These are phyloP conservation scores for Hypsopygia costalis DNA, from an alignment of 2,888 invertebrate species.

Conservation along the genomic window DNA sequence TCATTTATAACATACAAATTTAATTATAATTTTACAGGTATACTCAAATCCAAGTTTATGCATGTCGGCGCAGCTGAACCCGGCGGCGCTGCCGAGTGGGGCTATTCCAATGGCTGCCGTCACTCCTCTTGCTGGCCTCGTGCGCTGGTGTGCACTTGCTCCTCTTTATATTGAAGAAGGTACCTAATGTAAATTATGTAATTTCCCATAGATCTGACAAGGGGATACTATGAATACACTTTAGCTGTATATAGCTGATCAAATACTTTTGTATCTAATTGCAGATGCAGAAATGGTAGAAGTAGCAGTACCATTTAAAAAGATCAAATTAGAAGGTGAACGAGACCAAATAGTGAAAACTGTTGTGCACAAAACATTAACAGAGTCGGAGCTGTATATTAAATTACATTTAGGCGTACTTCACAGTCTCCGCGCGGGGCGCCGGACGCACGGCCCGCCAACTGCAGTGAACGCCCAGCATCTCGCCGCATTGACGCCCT, in stretches of 20 bases:
- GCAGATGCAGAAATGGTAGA: slow-evolving; percentile 64
- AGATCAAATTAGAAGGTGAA: slow-evolving; percentile 62
- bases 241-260: too few species aligned
- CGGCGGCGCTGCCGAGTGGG: slow-evolving; percentile 86
- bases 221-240: too few species aligned
- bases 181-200: slow-evolving; percentile 17
- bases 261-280: slow-evolving; percentile 9
- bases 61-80: slow-evolving; percentile 83
- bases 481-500: slow-evolving; percentile 69
- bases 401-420: slow-evolving; percentile 84
- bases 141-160: slow-evolving; percentile 87
- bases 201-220: too few species aligned
- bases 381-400: slow-evolving; percentile 76
- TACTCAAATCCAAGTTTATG: slow-evolving; percentile 84
- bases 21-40: slow-evolving; percentile 51
- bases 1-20: too few species aligned
- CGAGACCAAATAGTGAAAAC: slow-evolving; percentile 40
- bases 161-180: slow-evolving; percentile 74
- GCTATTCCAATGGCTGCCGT: slow-evolving; percentile 92
- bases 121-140: slow-evolving; percentile 89
- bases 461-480: slow-evolving; percentile 84
- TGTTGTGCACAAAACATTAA: slow-evolving; percentile 34
- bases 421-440: slow-evolving; percentile 82
- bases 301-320: slow-evolving; percentile 49
- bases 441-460: slow-evolving; percentile 67